Evolutionary conservation across 2,888 invertebrate genomes (phyloP), one percentile per base, ranked within the genome.

Genomic region (Physocephala rufipes): DNA sequence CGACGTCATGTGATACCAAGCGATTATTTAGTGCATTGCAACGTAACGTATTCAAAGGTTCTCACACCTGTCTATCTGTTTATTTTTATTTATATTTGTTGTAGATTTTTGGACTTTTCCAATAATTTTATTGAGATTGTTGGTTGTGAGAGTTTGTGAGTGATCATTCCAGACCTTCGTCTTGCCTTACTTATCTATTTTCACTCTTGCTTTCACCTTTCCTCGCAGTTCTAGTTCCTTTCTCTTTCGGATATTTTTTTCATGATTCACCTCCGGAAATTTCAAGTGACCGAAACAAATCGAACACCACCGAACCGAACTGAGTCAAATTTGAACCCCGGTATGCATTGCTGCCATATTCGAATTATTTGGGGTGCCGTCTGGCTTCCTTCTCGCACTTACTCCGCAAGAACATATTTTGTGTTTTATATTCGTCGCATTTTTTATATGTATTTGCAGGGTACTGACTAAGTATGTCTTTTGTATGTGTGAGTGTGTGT

Each of bases 401-500:
- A n/a, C n/a, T n/a, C n/a, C n/a, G n/a, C n/a, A n/a, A n/a, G n/a
- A n/a, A n/a, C n/a, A n/a, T n/a, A n/a, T n/a, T n/a, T n/a, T n/a
- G n/a, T n/a, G n/a, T n/a, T n/a, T n/a, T n/a, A n/a, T n/a, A n/a
- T n/a, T n/a, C n/a, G 49, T n/a, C 49, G 49, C 49, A n/a, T 19
- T 5, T 9, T 9, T 4, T 36, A 9, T 36, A 9, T 9, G 36
- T 36, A 9, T 36, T 36, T 9, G 28, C 13, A 26, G 28, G 58
- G 28, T 4, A 5, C 1, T 28, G 58, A 58, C 15, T 26, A 3
- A 28, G 24, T 9, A 16, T 51, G 53, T 21, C n/a, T 53, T 53
- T 47, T 53, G 15, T 49, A 49, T 64, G 73, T 59, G 43, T 62
- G 21, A 59, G 61, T 21, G 45, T 65, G 61, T 71, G 28, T 58